Conservation (phyloP, 2,888 invertebrate species). For the Callinectes sapidus region DNA sequence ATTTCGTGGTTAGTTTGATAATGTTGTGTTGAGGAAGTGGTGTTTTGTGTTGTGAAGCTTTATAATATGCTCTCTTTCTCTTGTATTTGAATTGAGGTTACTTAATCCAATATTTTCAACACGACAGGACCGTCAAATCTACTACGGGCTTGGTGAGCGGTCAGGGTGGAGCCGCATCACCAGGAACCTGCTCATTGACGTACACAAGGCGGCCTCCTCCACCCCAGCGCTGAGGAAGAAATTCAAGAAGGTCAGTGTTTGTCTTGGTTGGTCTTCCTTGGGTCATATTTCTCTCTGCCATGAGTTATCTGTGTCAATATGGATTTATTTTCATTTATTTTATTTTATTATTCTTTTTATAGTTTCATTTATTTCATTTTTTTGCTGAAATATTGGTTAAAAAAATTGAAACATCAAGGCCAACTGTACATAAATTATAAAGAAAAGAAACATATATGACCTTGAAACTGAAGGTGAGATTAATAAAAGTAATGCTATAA, state of each 20-base stretch:
- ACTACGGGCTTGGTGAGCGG: slow-evolving; percentile 86
- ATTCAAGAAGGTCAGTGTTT: slow-evolving; percentile 61
- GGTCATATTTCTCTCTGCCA: neutral
- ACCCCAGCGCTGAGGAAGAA: slow-evolving; percentile 60
- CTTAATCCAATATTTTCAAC: neutral
- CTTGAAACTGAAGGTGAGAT: neutral
- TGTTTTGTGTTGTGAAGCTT: neutral
- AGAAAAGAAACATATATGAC: neutral
- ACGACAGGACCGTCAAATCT: slow-evolving; percentile 81
- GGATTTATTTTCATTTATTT: neutral
- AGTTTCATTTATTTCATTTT: too few species aligned
- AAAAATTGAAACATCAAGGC: too few species aligned
- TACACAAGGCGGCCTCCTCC: slow-evolving; percentile 87
- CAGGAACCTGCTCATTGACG: slow-evolving; percentile 91
- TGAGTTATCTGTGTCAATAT: neutral
- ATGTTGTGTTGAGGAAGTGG: neutral
- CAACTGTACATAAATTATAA: neutral
- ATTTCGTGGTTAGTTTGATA: too few species aligned
- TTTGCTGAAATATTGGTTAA: too few species aligned
- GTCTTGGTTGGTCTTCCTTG: too few species aligned
- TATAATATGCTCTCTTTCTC: neutral
- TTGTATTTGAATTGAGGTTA: neutral
- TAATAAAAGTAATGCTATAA: neutral
- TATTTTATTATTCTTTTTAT: too few species aligned
- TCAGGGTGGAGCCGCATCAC: slow-evolving; percentile 85